A percentile compares a stretch with the other conserved stretches of the same genome.
These are phyloP conservation scores for Panulirus ornatus DNA, from an alignment of 1,140 invertebrate genomes.

Conservation along the genomic window DNA sequence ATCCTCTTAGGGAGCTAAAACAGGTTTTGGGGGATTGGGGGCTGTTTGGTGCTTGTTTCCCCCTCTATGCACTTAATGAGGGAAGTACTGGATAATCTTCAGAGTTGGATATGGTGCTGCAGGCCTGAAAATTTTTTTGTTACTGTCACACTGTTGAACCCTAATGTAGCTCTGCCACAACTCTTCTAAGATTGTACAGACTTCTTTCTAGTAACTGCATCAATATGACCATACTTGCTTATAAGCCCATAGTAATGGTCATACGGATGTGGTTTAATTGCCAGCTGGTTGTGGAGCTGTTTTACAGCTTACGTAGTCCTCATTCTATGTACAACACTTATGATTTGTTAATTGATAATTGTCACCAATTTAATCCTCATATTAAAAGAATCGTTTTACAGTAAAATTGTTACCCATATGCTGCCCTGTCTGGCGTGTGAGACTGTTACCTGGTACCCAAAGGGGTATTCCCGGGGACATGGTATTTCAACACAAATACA, in stretches of 20 bases:
- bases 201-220: conserved; percentile 26
- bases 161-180: background rate
- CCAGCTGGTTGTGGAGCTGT: conserved; percentile 45
- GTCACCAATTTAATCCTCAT: conserved; percentile 22
- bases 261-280: conserved; percentile 52
- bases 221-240: conserved; percentile 30
- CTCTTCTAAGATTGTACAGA: conserved; percentile 18
- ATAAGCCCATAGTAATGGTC: conserved; percentile 47
- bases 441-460: conserved; percentile 65
- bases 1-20: conserved; percentile 5
- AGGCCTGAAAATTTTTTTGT: background rate
- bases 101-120: conserved; percentile 42
- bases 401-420: conserved; percentile 54
- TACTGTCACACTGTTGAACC: background rate
- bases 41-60: conserved; percentile 34
- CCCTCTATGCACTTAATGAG: conserved; percentile 41
- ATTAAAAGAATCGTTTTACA: conserved; percentile 36
- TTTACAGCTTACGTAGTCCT: conserved; percentile 47
- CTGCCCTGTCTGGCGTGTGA: conserved; percentile 66
- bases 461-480: conserved; percentile 52
- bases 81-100: conserved; percentile 11
- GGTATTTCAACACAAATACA: conserved; percentile 71
- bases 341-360: background rate
- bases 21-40: conserved; percentile 16
- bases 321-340: conserved; percentile 40